Base-by-base conservation (phyloP, 2,888 invertebrate species). In the Meteorus cinctellus region DNA sequence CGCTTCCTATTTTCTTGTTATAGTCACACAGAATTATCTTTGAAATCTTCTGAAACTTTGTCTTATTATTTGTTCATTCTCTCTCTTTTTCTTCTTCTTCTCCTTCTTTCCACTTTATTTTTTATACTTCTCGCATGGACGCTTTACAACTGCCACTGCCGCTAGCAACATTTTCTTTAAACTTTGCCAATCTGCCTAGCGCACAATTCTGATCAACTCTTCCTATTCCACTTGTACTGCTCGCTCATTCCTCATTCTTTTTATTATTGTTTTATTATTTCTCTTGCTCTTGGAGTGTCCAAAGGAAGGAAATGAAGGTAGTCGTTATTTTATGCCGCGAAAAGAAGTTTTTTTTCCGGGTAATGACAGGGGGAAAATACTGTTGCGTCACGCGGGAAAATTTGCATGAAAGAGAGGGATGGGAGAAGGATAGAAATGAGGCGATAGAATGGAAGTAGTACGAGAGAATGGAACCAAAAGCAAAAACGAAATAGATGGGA, bases 111-210 rank as follows among this genome's bases (percentile, higher is more conserved):
- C 24, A 24, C 24, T 51, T 51, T 48, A 48, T 24, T 36, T 19
- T 51, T 29, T 4, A 65, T 51, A n/a, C 31, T 36, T n/a, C 36
- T 67, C 48, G 48, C 51, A 19, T 19, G 14, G 72, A 31, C 62
- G 31, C 16, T 60, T 14, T 62, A 55, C 55, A 66, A 66, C 41
- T 66, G 24, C 41, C 63, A 19, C 8, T 27, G 68, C 8, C 63
- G 16, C 66, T 41, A 68, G 67, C 63, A 48, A 70, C 63, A 68
- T 76, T 76, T 72, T 76, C 19, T 70, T 77, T 74, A 77, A 77
- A 77, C 77, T 77, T 77, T 70, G 41, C 66, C 77, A 77, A 77
- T 77, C 70, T 73, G 55, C 27, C 36, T 66, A 27, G 10, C 36
- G 36, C 19, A 70, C 69, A 70, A 70, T 51, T 51, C 55, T 24